phyloP scores from a whole-genome alignment of 2,888 invertebrate genomes.

The Lithodes maja region DNA sequence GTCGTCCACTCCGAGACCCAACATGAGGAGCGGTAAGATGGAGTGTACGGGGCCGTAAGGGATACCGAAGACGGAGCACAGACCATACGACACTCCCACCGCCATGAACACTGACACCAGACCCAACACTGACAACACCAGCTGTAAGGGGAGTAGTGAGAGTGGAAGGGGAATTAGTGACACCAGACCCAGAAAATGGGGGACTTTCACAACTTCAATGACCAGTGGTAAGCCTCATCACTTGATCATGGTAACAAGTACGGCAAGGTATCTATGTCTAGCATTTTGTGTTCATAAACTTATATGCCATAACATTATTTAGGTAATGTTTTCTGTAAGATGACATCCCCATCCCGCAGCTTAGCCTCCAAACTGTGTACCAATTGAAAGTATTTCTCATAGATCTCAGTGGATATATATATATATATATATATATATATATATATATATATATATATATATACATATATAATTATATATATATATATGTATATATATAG shows the following conservation, averaged over 20 bases:
- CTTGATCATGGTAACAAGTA: neutral
- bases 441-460: too few species aligned
- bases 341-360: too few species aligned
- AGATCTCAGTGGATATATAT: too few species aligned
- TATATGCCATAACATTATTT: neutral
- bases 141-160: constrained; percentile 74
- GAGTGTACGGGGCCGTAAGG: constrained; percentile 88
- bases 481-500: too few species aligned
- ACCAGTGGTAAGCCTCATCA: neutral
- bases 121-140: constrained; percentile 82
- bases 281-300: neutral
- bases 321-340: too few species aligned
- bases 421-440: too few species aligned
- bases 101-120: constrained; percentile 84
- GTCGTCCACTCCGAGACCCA: constrained; percentile 88
- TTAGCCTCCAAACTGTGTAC: too few species aligned
- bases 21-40: constrained; percentile 86
- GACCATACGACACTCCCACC: constrained; percentile 82
- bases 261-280: neutral
- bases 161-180: neutral
- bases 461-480: too few species aligned
- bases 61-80: constrained; percentile 83
- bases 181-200: neutral
- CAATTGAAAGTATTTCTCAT: too few species aligned
- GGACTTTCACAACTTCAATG: neutral